phyloP scores from a whole-genome alignment of 23 tunicate species.

The Trididemnum clinides region DNA sequence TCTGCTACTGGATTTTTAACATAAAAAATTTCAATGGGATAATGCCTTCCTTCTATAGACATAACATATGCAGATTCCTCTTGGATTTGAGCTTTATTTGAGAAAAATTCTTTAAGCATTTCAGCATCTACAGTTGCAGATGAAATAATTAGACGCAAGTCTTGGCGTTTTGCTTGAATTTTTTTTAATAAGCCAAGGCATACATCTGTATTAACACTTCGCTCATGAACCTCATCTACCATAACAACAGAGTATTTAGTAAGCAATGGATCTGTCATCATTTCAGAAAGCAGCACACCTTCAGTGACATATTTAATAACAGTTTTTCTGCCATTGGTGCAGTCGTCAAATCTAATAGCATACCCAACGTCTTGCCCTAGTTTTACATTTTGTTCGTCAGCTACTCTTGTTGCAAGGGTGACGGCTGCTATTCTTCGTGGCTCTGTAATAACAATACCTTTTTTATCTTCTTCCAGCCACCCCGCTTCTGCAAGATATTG shows the following conservation, averaged over 20 bases:
- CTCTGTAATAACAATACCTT: constrained; percentile 67
- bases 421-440: constrained; percentile 91
- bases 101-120: constrained; percentile 58
- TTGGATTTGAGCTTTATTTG: constrained; percentile 9
- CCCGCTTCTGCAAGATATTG: constrained; percentile 92
- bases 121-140: constrained; percentile 92
- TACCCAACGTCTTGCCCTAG: constrained; percentile 91
- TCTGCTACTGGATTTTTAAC: constrained; percentile 71
- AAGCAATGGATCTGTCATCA: constrained; percentile 91
- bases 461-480: constrained; percentile 54
- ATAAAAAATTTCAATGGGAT: constrained; percentile 88
- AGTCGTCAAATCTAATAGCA: constrained; percentile 87
- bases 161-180: constrained; percentile 79
- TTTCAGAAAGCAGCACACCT: constrained; percentile 87
- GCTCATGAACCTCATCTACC: constrained; percentile 96
- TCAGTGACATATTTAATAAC: constrained; percentile 86
- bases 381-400: constrained; percentile 57
- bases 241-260: constrained; percentile 66
- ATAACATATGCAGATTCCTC: constrained; percentile 52
- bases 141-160: constrained; percentile 77
- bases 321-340: constrained; percentile 39
- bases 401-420: constrained; percentile 74
- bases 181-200: constrained; percentile 89
- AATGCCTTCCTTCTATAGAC: constrained; percentile 79
- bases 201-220: constrained; percentile 88